Percentiles rank a stretch among this genome's conserved stretches.
phyloP scores from a whole-genome alignment of 1,140 invertebrate species.

The Helicoverpa armigera region DNA sequence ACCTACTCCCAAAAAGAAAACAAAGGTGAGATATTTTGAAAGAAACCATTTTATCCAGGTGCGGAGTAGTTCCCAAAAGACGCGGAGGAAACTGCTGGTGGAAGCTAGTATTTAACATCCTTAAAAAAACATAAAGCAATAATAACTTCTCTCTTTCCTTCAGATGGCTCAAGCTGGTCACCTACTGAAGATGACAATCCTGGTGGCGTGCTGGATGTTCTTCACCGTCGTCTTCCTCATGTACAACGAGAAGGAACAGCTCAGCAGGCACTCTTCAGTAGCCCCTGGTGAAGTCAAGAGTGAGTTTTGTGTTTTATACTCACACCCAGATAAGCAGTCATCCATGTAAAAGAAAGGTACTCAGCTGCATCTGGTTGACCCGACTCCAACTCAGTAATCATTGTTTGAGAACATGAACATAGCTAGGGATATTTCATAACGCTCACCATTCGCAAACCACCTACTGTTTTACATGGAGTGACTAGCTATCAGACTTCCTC shows the following conservation, averaged over 20 bases:
- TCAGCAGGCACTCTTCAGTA: slow-evolving; percentile 88
- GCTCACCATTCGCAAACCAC: too few relatives aligned
- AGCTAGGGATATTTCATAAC: too few relatives aligned
- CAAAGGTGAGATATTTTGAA: slow-evolving; percentile 36
- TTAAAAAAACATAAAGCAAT: background rate
- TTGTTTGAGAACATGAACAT: too few relatives aligned
- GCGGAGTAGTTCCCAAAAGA: too few relatives aligned
- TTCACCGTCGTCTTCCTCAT: slow-evolving; percentile 90
- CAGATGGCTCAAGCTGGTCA: slow-evolving; percentile 64
- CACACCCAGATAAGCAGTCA: background rate
- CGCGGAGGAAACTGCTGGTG: too few relatives aligned
- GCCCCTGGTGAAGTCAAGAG: slow-evolving; percentile 83
- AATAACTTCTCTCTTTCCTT: background rate
- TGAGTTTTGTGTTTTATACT: slow-evolving; percentile 59
- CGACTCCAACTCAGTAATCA: too few relatives aligned
- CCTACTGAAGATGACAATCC: slow-evolving; percentile 74
- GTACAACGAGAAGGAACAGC: slow-evolving; percentile 88
- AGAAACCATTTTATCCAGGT: too few relatives aligned
- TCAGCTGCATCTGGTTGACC: too few relatives aligned
- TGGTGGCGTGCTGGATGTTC: slow-evolving; percentile 87
- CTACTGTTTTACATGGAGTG: too few relatives aligned
- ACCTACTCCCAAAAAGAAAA: background rate
- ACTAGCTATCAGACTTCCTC: too few relatives aligned
- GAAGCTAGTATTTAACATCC: too few relatives aligned
- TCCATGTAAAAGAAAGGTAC: too few relatives aligned